Percentiles rank a stretch among this genome's conserved stretches.
These are phyloP conservation scores for Oreonectes daqikongensis DNA, from an alignment of 2,797 vertebrate genomes.

Conservation along the genomic window DNA sequence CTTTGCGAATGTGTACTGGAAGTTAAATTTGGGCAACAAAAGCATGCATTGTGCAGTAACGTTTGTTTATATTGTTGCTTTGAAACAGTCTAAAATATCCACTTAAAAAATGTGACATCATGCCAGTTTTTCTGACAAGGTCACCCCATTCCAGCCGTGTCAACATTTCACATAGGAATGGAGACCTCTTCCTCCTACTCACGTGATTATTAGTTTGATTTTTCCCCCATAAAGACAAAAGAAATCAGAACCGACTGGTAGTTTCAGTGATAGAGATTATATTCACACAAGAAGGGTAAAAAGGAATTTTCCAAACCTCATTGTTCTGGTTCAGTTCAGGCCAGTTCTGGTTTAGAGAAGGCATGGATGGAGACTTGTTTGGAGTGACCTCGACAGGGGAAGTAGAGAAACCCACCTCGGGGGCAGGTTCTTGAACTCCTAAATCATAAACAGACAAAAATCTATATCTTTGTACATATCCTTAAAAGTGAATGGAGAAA, in stretches of 20 bases:
- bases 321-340: conserved; percentile 97
- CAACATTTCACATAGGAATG: not conserved
- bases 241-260: not conserved
- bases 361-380: conserved; percentile 98
- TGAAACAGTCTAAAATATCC: too few species aligned
- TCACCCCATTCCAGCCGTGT: not conserved
- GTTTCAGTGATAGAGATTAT: not conserved
- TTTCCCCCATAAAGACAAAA: conserved; percentile 1
- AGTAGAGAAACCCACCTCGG: conserved; percentile 89
- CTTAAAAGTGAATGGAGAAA: not conserved
- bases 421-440: conserved; percentile 85
- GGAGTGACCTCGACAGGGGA: conserved; percentile 95
- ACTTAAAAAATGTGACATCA: not conserved
- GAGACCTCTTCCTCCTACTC: conserved; percentile 5
- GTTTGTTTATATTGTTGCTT: too few species aligned
- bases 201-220: conserved; percentile 21
- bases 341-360: conserved; percentile 98
- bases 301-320: conserved; percentile 82
- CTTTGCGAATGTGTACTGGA: too few species aligned
- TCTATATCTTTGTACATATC: not conserved
- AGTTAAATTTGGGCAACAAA: too few species aligned
- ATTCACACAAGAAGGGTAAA: conserved; percentile 24
- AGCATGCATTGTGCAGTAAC: too few species aligned
- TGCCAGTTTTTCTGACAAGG: not conserved
- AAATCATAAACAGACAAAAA: conserved; percentile 39